Evolutionary conservation across 2,888 invertebrate species (phyloP).

Genomic region (Ypsolopha sequella): DNA sequence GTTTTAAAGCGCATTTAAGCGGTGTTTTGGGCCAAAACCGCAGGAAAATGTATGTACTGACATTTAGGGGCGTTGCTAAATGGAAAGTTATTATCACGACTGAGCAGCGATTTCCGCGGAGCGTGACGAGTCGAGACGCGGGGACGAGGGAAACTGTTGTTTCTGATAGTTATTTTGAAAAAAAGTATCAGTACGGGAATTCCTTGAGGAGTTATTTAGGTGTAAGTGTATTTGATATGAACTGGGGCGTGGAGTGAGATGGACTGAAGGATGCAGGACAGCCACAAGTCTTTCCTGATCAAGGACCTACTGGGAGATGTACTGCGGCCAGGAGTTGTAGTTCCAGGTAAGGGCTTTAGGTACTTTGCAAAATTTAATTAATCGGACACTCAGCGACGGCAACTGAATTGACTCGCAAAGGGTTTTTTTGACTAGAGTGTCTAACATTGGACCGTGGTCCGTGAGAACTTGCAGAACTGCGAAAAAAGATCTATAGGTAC

Average conservation of each 20-base stretch:
- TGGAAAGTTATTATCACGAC: conserved; percentile 59
- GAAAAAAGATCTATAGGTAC: no score
- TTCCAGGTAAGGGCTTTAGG: conserved; percentile 19
- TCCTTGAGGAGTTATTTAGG: no score
- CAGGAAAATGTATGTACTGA: conserved; percentile 65
- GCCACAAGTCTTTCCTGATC: conserved; percentile 85
- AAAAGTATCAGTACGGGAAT: background rate
- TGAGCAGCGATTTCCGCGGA: conserved; percentile 50
- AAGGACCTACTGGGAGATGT: conserved; percentile 87
- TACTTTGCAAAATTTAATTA: no score
- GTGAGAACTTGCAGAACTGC: no score
- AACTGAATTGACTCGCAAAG: no score
- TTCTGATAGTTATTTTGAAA: conserved; percentile 10
- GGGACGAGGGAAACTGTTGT: conserved; percentile 55
- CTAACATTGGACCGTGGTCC: no score
- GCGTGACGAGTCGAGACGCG: conserved; percentile 50
- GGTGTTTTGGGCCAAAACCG: conserved; percentile 67
- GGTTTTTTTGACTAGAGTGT: no score
- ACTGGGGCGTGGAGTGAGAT: conserved; percentile 10
- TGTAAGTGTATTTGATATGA: background rate
- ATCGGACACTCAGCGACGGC: no score
- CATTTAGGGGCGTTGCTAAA: conserved; percentile 62
- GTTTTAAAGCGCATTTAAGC: conserved; percentile 66
- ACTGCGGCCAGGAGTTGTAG: conserved; percentile 41
- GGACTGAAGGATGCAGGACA: conserved; percentile 68